Evolutionary conservation across 1,140 invertebrate genomes (phyloP), one percentile per base, ranked within the genome.

Genomic region (Pseudomyrmex sp.): DNA sequence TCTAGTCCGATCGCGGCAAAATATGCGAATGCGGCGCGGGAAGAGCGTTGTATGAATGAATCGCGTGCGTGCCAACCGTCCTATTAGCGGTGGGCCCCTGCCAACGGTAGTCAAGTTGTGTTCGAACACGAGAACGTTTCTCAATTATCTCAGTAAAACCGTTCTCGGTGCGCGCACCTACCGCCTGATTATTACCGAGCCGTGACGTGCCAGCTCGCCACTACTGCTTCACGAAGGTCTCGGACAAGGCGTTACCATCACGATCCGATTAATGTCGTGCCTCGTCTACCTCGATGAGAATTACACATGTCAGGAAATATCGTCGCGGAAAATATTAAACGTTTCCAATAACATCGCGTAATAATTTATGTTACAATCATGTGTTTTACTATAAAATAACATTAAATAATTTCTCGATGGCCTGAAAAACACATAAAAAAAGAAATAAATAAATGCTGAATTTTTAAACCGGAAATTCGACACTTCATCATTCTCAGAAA

Each of bases 11-110:
- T 72, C 72, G 73, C 8, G 48, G 66, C 58, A 26, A n/a, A 20
- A 12, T 35, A 7, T 7, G 46, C 59, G 59, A 56, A 56, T 26
- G 44, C 35, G 10, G 61, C n/a, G 26, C 13, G 54, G 63, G 74
- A 61, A 72, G 77, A 58, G 66, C 72, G 85, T 85, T 88, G 89
- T 89, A 89, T 89, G 88, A 89, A 89, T 89, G 87, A 86, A 89
- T 89, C 88, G 87, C 88, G 88, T 89, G 88, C 88, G 87, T 89
- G 88, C 88, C 88, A 84, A 86, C 80, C 85, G 84, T 85, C 87
- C 87, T 89, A 89, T 89, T 88, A 88, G 85, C 69, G 74, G 69
- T 68, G 69, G 59, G 79, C 65, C 62, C 56, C 84, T 77, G 82
- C 82, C 84, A 84, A 85, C 88, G 84, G 85, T 86, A 86, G 85